Evolutionary conservation across 2,797 vertebrate species (phyloP).

Genomic region (Gymnocypris eckloni): DNA sequence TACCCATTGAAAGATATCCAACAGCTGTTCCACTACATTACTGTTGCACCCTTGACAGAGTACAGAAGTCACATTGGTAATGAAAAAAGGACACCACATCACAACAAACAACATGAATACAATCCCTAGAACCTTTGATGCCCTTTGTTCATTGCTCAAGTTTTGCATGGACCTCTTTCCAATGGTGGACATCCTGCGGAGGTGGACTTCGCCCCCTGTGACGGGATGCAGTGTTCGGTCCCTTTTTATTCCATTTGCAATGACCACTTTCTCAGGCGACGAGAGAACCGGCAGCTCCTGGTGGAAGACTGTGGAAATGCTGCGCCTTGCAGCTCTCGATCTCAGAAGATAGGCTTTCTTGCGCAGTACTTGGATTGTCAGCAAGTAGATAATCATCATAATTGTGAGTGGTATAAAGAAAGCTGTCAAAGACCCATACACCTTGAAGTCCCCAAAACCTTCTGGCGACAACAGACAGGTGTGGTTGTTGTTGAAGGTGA

Average conservation of each 20-base stretch:
- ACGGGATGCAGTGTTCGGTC: conserved; percentile 64
- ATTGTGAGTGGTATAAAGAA: conserved; percentile 94
- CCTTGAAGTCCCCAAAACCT: conserved; percentile 89
- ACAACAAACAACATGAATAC: conserved; percentile 95
- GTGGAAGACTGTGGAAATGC: conserved; percentile 88
- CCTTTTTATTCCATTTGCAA: conserved; percentile 76
- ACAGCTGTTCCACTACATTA: conserved; percentile 82
- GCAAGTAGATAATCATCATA: conserved; percentile 95
- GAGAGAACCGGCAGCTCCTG: conserved; percentile 74
- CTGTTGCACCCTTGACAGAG: conserved; percentile 86
- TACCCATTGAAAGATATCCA: conserved; percentile 98
- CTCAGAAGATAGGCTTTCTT: conserved; percentile 91
- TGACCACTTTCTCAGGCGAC: conserved; percentile 80
- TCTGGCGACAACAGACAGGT: conserved; percentile 86
- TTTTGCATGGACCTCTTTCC: conserved; percentile 96
- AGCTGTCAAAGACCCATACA: conserved; percentile 90
- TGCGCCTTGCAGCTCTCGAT: conserved; percentile 81
- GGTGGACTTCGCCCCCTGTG: conserved; percentile 70
- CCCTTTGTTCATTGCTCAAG: conserved; percentile 94
- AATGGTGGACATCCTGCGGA: conserved; percentile 84
- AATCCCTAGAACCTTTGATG: conserved; percentile 95
- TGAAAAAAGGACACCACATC: conserved; percentile 99
- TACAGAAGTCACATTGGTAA: conserved; percentile 93
- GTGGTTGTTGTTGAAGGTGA: conserved; percentile 84
- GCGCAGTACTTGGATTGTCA: conserved; percentile 90